Percentiles rank a stretch among this genome's conserved stretches.
These are phyloP conservation scores for Zapornia atra DNA, from an alignment of 2,113 vertebrate genomes.

Conservation along the genomic window DNA sequence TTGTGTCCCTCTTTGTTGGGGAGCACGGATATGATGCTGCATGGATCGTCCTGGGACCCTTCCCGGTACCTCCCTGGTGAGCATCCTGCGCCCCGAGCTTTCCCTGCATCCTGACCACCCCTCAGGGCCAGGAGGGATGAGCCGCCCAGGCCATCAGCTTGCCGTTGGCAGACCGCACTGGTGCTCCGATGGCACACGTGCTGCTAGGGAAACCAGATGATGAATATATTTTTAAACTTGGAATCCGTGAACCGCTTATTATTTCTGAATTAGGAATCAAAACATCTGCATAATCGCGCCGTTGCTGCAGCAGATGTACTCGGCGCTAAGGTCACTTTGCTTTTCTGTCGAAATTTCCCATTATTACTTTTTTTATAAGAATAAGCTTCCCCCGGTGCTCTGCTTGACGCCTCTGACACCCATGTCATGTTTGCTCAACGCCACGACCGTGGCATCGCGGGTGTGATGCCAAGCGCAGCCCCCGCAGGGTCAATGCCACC, in stretches of 20 bases:
- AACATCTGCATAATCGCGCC: constrained; percentile 64
- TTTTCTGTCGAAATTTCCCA: background rate
- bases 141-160: background rate
- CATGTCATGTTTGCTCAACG: background rate
- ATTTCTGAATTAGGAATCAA: constrained; percentile 78
- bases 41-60: background rate
- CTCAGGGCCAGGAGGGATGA: background rate
- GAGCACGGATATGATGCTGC: background rate
- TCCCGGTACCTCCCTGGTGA: background rate
- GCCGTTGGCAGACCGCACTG: background rate
- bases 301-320: constrained; percentile 55
- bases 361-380: background rate
- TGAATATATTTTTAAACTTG: constrained; percentile 78
- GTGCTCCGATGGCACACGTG: background rate
- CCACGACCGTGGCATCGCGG: background rate
- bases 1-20: background rate
- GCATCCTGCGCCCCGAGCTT: background rate
- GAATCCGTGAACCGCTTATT: constrained; percentile 72
- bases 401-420: background rate
- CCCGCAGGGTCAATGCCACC: background rate
- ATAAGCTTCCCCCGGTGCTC: background rate
- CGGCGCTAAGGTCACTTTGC: constrained; percentile 48
- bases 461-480: background rate
- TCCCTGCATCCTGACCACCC: background rate
- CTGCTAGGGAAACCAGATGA: constrained; percentile 59